Percentiles rank a stretch among this genome's conserved stretches.
These are phyloP conservation scores for Dinomys branickii DNA, from an alignment of 2,113 vertebrate species.

Conservation along the genomic window DNA sequence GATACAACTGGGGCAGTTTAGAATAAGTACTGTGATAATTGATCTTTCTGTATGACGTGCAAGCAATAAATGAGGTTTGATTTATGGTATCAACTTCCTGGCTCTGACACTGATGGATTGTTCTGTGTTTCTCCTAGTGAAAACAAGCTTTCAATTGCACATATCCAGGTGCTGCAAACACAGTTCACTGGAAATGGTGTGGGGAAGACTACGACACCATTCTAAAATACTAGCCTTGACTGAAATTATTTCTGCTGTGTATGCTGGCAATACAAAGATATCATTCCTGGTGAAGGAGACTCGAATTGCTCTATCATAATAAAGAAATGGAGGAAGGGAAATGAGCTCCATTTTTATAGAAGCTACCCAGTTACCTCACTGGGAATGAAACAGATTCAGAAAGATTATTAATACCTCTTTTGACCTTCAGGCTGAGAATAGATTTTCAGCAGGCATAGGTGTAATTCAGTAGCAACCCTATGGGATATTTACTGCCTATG, in stretches of 20 bases:
- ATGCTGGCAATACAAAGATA: slow-evolving; percentile 46
- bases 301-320: slow-evolving; percentile 56
- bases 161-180: slow-evolving; percentile 44
- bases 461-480: neutral
- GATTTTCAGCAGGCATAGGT: neutral
- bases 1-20: slow-evolving; percentile 71
- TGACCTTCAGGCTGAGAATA: slow-evolving; percentile 35
- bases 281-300: slow-evolving; percentile 48
- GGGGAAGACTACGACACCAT: neutral
- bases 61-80: slow-evolving; percentile 76
- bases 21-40: slow-evolving; percentile 87
- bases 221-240: neutral
- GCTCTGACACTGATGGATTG: slow-evolving; percentile 83
- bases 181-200: slow-evolving; percentile 57
- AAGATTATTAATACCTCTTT: slow-evolving; percentile 57
- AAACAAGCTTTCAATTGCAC: slow-evolving; percentile 82
- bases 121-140: slow-evolving; percentile 78
- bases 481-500: neutral
- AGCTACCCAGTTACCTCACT: slow-evolving; percentile 35
- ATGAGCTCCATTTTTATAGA: slow-evolving; percentile 34
- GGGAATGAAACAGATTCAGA: neutral
- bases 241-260: slow-evolving; percentile 21
- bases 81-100: slow-evolving; percentile 76
- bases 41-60: slow-evolving; percentile 81
- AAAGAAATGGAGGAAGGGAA: slow-evolving; percentile 32